phyloP scores from a whole-genome alignment of 2,888 invertebrate genomes.

The Meteorus colon region DNA sequence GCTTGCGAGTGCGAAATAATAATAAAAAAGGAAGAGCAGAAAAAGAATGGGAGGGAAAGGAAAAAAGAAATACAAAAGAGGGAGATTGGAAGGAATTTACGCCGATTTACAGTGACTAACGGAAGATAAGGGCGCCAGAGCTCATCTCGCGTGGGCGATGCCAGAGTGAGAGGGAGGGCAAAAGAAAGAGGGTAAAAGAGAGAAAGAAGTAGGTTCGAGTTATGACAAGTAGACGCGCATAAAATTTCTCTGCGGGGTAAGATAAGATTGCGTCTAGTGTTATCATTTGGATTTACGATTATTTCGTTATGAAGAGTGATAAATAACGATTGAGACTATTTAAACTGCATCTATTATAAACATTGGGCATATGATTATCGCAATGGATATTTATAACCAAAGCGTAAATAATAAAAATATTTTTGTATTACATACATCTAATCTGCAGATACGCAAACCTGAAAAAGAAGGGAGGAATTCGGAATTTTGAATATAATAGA shows the following conservation, averaged over 20 bases:
- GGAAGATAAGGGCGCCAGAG: conserved; percentile 29
- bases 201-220: conserved; percentile 41
- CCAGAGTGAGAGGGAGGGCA: conserved; percentile 25
- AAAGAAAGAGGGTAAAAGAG: conserved; percentile 4
- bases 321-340: conserved; percentile 41
- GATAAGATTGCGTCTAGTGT: conserved; percentile 36
- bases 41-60: not conserved
- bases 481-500: no score
- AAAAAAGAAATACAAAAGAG: conserved; percentile 19
- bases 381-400: not conserved
- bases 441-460: no score
- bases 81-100: conserved; percentile 18
- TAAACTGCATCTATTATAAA: conserved; percentile 17
- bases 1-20: conserved; percentile 16
- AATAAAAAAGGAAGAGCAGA: not conserved
- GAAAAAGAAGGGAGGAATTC: no score
- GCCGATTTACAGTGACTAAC: conserved; percentile 32
- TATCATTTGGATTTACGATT: conserved; percentile 42
- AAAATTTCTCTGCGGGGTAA: conserved; percentile 47
- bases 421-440: not conserved
- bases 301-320: conserved; percentile 33
- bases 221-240: conserved; percentile 54
- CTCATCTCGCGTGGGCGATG: conserved; percentile 16
- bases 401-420: not conserved
- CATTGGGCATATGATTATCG: conserved; percentile 1